phyloP scores from a whole-genome alignment of 64 coral and sea anemone genomes.

The Orbicella faveolata region DNA sequence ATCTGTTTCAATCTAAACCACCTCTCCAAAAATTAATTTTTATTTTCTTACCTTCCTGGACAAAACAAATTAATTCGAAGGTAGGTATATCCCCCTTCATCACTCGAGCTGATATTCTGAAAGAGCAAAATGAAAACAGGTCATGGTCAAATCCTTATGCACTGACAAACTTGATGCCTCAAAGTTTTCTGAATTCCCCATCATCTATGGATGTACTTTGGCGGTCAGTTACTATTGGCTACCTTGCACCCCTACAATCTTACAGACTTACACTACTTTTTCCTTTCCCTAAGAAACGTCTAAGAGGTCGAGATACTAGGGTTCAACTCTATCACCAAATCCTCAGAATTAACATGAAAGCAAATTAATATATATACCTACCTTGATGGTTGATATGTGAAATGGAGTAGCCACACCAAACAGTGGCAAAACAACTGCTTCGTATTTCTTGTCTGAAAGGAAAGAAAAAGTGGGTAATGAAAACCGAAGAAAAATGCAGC shows the following conservation, averaged over 20 bases:
- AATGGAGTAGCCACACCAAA: conserved; percentile 97
- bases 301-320: too few species aligned
- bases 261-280: too few species aligned
- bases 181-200: too few species aligned
- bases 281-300: too few species aligned
- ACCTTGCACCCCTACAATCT: too few species aligned
- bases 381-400: conserved; percentile 98
- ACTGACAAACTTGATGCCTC: background rate
- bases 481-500: background rate
- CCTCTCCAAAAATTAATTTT: too few species aligned
- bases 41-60: conserved; percentile 82
- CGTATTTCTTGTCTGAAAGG: conserved; percentile 89
- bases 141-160: background rate
- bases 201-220: too few species aligned
- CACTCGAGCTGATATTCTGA: conserved; percentile 98
- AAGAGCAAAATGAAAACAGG: background rate
- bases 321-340: too few species aligned
- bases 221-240: too few species aligned
- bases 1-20: too few species aligned
- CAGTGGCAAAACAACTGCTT: conserved; percentile 85
- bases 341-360: too few species aligned
- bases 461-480: conserved; percentile 2
- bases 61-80: conserved; percentile 96
- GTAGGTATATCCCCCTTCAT: conserved; percentile 97
- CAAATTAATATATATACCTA: background rate